Percentiles rank a stretch among this genome's conserved stretches.
phyloP scores from a whole-genome alignment of 2,113 vertebrate species.

The Prolemur simus region DNA sequence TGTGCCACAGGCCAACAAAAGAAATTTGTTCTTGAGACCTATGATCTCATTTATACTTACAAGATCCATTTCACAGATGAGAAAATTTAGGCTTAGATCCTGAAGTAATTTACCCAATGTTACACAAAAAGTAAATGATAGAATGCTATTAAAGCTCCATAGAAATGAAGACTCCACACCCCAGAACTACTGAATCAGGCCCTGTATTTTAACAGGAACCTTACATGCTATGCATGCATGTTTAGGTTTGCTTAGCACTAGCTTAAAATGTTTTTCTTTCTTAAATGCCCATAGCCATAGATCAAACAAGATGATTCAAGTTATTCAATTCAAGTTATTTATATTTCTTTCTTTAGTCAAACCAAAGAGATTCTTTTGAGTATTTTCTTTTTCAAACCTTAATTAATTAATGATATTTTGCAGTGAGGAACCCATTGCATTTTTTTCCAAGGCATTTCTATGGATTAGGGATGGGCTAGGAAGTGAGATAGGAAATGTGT shows the following conservation, averaged over 20 bases:
- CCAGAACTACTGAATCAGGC: background rate
- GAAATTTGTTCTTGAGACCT: background rate
- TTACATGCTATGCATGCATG: background rate
- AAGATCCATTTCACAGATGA: background rate
- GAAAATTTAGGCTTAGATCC: background rate
- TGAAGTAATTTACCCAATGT: background rate
- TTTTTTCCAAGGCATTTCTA: background rate
- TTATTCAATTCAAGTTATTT: background rate
- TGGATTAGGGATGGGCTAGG: background rate
- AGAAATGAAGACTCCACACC: background rate
- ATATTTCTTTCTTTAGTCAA: background rate
- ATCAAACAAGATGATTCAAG: background rate
- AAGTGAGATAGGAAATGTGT: background rate
- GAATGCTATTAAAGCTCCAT: background rate
- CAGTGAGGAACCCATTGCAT: background rate
- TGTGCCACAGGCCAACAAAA: background rate
- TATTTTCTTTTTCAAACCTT: background rate
- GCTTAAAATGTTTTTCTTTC: background rate
- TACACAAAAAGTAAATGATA: background rate
- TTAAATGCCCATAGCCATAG: background rate
- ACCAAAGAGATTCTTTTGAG: background rate
- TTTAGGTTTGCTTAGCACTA: background rate
- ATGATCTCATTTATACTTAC: background rate
- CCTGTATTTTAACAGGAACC: background rate
- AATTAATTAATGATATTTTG: background rate